Percentiles rank a stretch among this genome's conserved stretches.
Conservation (phyloP, 2,888 invertebrate genomes). For the Papilio gigon region DNA sequence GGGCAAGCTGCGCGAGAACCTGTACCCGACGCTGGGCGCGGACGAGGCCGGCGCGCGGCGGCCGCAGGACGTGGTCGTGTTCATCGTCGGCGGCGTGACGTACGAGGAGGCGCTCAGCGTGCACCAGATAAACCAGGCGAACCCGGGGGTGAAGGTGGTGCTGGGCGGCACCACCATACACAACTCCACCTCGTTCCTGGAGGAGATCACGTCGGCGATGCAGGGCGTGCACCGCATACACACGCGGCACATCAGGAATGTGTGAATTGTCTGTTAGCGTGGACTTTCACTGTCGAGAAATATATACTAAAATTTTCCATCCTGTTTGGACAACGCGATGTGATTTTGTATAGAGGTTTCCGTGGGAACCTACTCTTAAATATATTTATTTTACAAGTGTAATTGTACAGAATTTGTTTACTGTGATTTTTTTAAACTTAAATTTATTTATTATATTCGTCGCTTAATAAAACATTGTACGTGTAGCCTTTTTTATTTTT, state of each 20-base stretch:
- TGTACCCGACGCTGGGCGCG: slow-evolving; percentile 91
- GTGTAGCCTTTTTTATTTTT: no score
- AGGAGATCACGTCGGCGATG: slow-evolving; percentile 87
- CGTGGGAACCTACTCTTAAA: no score
- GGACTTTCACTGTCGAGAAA: neutral
- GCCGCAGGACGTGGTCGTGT: slow-evolving; percentile 97
- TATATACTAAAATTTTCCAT: neutral
- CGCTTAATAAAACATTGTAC: no score
- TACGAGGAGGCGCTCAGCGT: slow-evolving; percentile 97
- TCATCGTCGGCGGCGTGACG: slow-evolving; percentile 97
- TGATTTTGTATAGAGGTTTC: neutral
- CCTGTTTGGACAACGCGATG: no score
- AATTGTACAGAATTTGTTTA: slow-evolving; percentile 1
- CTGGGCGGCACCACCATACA: slow-evolving; percentile 96
- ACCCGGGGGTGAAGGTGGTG: slow-evolving; percentile 88
- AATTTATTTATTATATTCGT: no score
- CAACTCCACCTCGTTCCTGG: slow-evolving; percentile 91
- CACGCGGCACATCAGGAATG: slow-evolving; percentile 79
- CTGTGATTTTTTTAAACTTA: slow-evolving; percentile 10
- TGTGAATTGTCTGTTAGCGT: slow-evolving; percentile 50
- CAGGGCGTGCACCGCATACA: slow-evolving; percentile 85
- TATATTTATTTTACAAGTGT: no score
- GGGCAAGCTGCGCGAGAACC: slow-evolving; percentile 92
- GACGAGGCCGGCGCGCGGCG: slow-evolving; percentile 82
- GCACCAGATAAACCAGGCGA: slow-evolving; percentile 87